These are phyloP conservation scores for Scartelaos histophorus DNA, from an alignment of 2,113 vertebrate genomes.

Conservation along the genomic window DNA sequence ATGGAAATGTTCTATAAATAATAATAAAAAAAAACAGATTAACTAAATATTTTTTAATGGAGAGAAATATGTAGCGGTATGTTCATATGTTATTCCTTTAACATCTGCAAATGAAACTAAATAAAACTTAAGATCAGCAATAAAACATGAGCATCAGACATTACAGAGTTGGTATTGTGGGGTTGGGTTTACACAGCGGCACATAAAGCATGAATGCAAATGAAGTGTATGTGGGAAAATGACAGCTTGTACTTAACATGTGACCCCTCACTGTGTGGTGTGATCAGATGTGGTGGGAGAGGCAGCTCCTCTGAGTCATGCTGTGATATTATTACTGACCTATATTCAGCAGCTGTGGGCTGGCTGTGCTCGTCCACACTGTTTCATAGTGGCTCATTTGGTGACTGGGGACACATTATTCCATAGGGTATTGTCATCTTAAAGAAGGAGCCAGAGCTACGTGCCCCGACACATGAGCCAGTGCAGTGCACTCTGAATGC, in stretches of 20 bases:
- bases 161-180: neutral
- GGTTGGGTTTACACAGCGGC: neutral
- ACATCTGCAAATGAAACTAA: too few species aligned
- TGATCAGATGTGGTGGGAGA: conserved; percentile 37
- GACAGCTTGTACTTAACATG: conserved; percentile 2
- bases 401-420: conserved; percentile 36
- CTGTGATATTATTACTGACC: conserved; percentile 57
- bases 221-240: conserved; percentile 7
- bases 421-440: conserved; percentile 27
- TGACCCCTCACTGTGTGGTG: conserved; percentile 1
- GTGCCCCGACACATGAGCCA: conserved; percentile 29
- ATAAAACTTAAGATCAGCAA: too few species aligned
- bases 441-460: conserved; percentile 36
- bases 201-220: neutral
- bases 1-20: too few species aligned
- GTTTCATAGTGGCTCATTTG: conserved; percentile 25
- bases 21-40: too few species aligned
- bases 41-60: too few species aligned
- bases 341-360: conserved; percentile 56
- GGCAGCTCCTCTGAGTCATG: conserved; percentile 39
- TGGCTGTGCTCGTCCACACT: conserved; percentile 11
- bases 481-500: conserved; percentile 11
- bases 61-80: too few species aligned
- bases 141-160: neutral
- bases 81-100: too few species aligned